These are phyloP conservation scores for Pharmacophagus antenor DNA, from an alignment of 2,888 invertebrate species.

Conservation along the genomic window DNA sequence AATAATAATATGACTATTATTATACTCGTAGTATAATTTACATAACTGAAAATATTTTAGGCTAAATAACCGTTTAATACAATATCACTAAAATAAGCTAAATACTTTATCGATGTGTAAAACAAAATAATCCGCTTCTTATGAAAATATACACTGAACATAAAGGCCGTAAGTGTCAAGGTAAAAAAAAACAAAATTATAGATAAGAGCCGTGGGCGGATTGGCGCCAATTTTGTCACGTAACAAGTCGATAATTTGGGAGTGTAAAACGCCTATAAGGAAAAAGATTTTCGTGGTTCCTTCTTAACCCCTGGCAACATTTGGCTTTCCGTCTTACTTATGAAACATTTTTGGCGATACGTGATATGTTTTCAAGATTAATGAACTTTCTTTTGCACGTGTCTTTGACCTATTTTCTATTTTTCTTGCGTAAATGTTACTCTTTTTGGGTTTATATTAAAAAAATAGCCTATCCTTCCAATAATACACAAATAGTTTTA, in stretches of 20 bases:
- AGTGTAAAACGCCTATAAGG: slow-evolving; percentile 22
- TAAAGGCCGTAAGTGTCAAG: neutral
- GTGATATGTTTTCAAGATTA: slow-evolving; percentile 21
- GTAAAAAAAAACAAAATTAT: slow-evolving; percentile 6
- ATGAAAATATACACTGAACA: slow-evolving; percentile 1
- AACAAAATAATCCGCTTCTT: slow-evolving; percentile 14
- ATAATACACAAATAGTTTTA: too few species aligned
- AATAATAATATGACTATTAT: too few species aligned
- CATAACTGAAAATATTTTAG: too few species aligned
- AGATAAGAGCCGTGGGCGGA: slow-evolving; percentile 11
- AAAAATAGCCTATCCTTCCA: neutral
- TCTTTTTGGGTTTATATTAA: neutral
- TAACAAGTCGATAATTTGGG: slow-evolving; percentile 25
- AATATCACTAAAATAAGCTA: neutral
- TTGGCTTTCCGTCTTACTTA: slow-evolving; percentile 18
- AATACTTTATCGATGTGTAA: slow-evolving; percentile 4
- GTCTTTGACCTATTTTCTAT: neutral
- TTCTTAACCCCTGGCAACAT: slow-evolving; percentile 2
- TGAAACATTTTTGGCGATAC: slow-evolving; percentile 23
- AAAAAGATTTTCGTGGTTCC: slow-evolving; percentile 22
- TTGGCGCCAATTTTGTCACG: slow-evolving; percentile 23
- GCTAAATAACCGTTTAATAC: too few species aligned
- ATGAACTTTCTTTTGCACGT: slow-evolving; percentile 3
- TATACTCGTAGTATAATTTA: too few species aligned
- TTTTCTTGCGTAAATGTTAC: neutral